Conservation (phyloP, 64 coral and sea anemone genomes). For the Dendronephthya gigantea region DNA sequence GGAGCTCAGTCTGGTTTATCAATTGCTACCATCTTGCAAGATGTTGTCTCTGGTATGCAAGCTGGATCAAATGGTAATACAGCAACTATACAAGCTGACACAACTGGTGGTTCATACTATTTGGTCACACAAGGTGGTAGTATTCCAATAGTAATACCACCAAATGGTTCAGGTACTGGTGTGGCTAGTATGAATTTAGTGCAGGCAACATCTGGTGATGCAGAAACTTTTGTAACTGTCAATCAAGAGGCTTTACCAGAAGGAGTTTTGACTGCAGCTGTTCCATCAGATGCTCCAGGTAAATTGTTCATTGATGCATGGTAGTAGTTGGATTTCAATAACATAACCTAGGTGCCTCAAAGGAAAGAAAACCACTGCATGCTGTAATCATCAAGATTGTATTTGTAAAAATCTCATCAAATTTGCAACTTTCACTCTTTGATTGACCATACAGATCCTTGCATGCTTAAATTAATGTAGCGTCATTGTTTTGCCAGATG, state of each 20-base stretch:
- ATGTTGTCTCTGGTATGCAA: conserved; percentile 16
- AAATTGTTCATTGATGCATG: too few species aligned
- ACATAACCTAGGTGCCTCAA: too few species aligned
- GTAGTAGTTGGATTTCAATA: too few species aligned
- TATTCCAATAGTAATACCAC: background rate
- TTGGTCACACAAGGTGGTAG: conserved; percentile 9
- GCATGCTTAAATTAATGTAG: background rate
- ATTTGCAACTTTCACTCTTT: too few species aligned
- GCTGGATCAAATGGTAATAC: background rate
- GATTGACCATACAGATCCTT: background rate
- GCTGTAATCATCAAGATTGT: too few species aligned
- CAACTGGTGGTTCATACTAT: conserved; percentile 1
- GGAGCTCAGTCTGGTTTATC: background rate
- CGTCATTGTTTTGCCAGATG: background rate
- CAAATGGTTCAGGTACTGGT: background rate
- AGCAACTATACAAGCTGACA: conserved; percentile 6
- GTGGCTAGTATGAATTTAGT: background rate
- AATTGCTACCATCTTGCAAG: background rate
- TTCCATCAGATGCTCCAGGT: background rate
- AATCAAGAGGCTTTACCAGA: conserved; percentile 10
- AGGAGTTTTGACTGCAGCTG: background rate
- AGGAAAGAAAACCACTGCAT: background rate
- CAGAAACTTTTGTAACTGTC: background rate
- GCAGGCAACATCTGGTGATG: background rate
- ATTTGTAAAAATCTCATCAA: too few species aligned